Base-by-base conservation (phyloP, 1,140 invertebrate genomes). In the Psix sp. region DNA sequence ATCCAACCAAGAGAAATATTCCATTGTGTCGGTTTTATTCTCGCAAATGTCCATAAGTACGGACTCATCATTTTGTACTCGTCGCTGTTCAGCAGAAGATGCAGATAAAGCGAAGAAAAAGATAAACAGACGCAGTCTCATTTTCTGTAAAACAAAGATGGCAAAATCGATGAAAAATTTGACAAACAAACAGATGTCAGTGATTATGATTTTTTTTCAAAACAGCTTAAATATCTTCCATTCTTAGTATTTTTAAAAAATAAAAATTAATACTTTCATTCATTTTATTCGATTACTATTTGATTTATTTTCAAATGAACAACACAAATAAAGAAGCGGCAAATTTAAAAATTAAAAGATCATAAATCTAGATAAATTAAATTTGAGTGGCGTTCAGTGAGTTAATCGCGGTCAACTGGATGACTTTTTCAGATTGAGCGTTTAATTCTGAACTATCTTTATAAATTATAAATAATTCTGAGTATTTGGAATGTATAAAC, bases 1-100 rank as follows among this genome's bases (percentile, higher is more conserved):
- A 81, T 95, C 93, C 10, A 86, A 86, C 91, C 91, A 92, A 40
- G 86, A 89, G 76, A 92, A 93, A 6, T 74, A 81, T 14, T 84
- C 65, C 5, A 77, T 40, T 2, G 84, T 42, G 0, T 57, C 52
- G 0, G 82, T 80, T 65, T 82, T 65, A 0, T 84, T 56, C 1
- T 57, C 43, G 26, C 82, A 84, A 52, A 54, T 35, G 10, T 75
- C 76, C 1, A 56, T 14, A 1, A 43, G 1, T 3, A 26, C 2
- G 10, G 31, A 33, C n/a, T n/a, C n/a, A 16, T 35, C 52, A 17
- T 17, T 51, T 26, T 70, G 48, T 5, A 17, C 26, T 20, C 72
- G 74, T 13, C 80, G 79, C 24, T 86, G 83, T 38, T 86, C 85
- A 4, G 84, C 84, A 1, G 82, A 86, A 0, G 84, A 83, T 0